Evolutionary conservation across 2,888 invertebrate species (phyloP), one percentile per base, ranked within the genome.

Genomic region (Phrixothrix hirtus): DNA sequence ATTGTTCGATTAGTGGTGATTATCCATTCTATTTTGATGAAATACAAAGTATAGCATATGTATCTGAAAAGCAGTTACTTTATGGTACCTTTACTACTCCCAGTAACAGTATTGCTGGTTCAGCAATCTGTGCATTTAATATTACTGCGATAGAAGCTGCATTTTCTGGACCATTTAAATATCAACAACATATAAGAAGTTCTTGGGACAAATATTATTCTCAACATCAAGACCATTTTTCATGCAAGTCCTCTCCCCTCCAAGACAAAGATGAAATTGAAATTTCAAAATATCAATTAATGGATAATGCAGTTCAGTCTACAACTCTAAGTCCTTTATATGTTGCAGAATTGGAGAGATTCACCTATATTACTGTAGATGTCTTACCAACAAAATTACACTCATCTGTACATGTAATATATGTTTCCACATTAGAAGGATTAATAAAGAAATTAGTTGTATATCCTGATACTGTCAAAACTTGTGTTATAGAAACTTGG

Each of bases 81-180:
- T 92, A 92, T 60, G 92, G 91, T 10, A 89, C 89, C 0, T 94
- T 94, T 70, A 88, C 87, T 13, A 93, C 93, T 2, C 86, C 90
- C 2, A 86, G 87, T 41, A 94, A 93, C 71, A 88, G 92, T 69
- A 92, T 96, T 63, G 84, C 88, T 2, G 95, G 95, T 7, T 93
- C 95, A 25, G 95, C 95, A 0, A 86, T 96, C 2, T 96, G 96
- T 71, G 86, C 92, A 1, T 96, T 89, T 78, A 93, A 90, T 72
- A 82, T 95, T 78, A 82, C 87, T 0, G 82, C 92, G 1, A 87
- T 96, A 16, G 83, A 88, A 54, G 79, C 81, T 0, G 88, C 92
- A 0, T 95, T 95, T 68, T 83, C 86, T 42, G 95, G 95, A 0
- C 86, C 91, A 0, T 94, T 89, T 76, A 93, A 92, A 67, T 85